These are phyloP conservation scores for Neodiprion pinetum DNA, from an alignment of 1,140 invertebrate genomes.

Conservation along the genomic window DNA sequence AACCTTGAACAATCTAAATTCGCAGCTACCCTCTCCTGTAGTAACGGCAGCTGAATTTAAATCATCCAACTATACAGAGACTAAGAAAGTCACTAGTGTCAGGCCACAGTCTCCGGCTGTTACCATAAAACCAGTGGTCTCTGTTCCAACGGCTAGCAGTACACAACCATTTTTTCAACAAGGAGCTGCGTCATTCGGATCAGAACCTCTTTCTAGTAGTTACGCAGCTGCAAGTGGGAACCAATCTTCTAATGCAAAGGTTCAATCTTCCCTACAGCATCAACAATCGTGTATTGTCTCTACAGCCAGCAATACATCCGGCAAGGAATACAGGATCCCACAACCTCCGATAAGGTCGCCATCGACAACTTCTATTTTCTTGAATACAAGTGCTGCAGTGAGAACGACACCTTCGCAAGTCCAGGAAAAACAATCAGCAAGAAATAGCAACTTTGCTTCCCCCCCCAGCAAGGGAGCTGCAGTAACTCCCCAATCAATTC, in stretches of 20 bases:
- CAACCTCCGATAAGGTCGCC: slow-evolving; percentile 49
- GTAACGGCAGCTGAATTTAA: slow-evolving; percentile 60
- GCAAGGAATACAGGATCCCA: slow-evolving; percentile 69
- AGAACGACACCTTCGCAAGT: slow-evolving; percentile 43
- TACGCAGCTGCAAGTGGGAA: slow-evolving; percentile 43
- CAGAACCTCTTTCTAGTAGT: slow-evolving; percentile 46
- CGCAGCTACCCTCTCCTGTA: slow-evolving; percentile 63
- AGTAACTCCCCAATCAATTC: slow-evolving; percentile 59
- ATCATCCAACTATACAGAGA: slow-evolving; percentile 38
- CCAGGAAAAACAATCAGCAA: slow-evolving; percentile 56
- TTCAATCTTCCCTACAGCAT: slow-evolving; percentile 43
- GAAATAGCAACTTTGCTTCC: slow-evolving; percentile 59
- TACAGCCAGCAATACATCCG: slow-evolving; percentile 60
- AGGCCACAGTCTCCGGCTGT: slow-evolving; percentile 67
- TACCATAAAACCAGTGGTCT: slow-evolving; percentile 62
- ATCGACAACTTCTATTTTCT: slow-evolving; percentile 47
- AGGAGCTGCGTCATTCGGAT: slow-evolving; percentile 63
- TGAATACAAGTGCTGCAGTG: slow-evolving; percentile 39
- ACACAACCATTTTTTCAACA: slow-evolving; percentile 68
- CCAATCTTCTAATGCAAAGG: slow-evolving; percentile 47
- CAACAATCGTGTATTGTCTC: slow-evolving; percentile 77
- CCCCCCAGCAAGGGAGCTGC: slow-evolving; percentile 61
- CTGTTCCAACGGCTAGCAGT: slow-evolving; percentile 45
- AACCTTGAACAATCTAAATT: slow-evolving; percentile 69
- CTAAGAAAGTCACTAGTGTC: slow-evolving; percentile 50